Conservation (phyloP, 2,797 vertebrate species). For the Danionella dracula region DNA sequence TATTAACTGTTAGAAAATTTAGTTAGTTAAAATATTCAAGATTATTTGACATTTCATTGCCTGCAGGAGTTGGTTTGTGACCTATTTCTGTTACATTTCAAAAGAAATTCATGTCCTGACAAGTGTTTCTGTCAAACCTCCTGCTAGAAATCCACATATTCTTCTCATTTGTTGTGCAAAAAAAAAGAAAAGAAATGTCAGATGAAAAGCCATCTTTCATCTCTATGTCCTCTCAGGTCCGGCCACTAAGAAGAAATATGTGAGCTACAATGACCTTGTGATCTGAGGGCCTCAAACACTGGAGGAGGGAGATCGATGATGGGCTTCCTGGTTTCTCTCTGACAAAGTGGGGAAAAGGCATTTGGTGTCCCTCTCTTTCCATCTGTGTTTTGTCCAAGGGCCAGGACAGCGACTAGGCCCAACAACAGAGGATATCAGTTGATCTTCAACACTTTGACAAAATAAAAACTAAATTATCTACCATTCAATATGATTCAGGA, state of each 20-base stretch:
- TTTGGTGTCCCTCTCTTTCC: slow-evolving; percentile 55
- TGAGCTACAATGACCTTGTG: slow-evolving; percentile 91
- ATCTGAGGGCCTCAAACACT: slow-evolving; percentile 71
- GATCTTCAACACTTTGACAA: slow-evolving; percentile 27
- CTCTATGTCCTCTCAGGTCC: slow-evolving; percentile 69
- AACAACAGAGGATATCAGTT: slow-evolving; percentile 5
- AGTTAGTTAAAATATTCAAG: no score
- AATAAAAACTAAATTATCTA: neutral
- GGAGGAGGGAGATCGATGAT: slow-evolving; percentile 51
- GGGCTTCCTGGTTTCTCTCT: slow-evolving; percentile 58
- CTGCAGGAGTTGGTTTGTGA: neutral
- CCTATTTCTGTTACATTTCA: neutral
- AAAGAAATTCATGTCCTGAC: neutral
- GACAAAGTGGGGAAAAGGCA: slow-evolving; percentile 33
- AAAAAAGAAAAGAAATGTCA: slow-evolving; percentile 1
- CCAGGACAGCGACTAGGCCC: neutral
- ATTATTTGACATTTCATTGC: neutral
- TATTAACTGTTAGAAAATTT: no score
- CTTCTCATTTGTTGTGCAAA: neutral
- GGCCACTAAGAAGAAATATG: slow-evolving; percentile 88
- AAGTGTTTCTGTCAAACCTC: neutral
- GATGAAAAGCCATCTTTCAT: slow-evolving; percentile 7
- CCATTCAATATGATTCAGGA: neutral
- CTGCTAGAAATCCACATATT: neutral
- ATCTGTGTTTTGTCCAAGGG: slow-evolving; percentile 39